Conservation (phyloP, 2,797 vertebrate species). For the Cyprinella venusta region DNA sequence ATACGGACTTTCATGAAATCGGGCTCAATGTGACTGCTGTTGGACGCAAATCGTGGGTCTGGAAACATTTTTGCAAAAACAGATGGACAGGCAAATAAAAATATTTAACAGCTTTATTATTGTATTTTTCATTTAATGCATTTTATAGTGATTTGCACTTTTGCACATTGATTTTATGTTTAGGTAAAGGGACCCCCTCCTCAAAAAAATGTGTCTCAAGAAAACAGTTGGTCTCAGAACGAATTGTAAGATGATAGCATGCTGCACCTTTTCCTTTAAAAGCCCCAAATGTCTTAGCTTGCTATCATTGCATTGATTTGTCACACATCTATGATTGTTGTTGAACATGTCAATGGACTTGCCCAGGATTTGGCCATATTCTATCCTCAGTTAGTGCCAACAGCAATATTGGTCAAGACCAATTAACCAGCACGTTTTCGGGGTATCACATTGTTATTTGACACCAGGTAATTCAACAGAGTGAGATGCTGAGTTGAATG, state of each 20-base stretch:
- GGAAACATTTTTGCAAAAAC: no score
- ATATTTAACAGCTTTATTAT: no score
- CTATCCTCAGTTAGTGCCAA: slow-evolving; percentile 12
- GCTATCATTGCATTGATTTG: slow-evolving; percentile 22
- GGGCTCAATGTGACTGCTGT: no score
- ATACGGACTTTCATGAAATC: no score
- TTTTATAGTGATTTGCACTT: no score
- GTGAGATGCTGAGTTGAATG: neutral
- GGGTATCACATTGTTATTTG: neutral
- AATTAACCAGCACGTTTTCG: neutral
- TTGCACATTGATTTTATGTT: no score
- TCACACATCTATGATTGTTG: slow-evolving; percentile 13
- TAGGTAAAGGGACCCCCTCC: no score
- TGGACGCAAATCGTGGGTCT: no score
- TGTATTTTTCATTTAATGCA: no score
- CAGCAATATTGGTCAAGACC: slow-evolving; percentile 7
- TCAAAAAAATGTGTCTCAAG: neutral
- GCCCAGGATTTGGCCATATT: neutral
- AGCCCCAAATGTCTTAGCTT: neutral
- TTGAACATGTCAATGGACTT: slow-evolving; percentile 10
- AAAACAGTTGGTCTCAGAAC: neutral
- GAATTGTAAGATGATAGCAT: slow-evolving; percentile 9
- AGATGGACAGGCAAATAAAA: no score
- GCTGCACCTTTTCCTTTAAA: neutral
- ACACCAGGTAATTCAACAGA: neutral